Evolutionary conservation across 2,113 vertebrate species (phyloP), one percentile per base, ranked within the genome.

Genomic region (Sorex fumeus): DNA sequence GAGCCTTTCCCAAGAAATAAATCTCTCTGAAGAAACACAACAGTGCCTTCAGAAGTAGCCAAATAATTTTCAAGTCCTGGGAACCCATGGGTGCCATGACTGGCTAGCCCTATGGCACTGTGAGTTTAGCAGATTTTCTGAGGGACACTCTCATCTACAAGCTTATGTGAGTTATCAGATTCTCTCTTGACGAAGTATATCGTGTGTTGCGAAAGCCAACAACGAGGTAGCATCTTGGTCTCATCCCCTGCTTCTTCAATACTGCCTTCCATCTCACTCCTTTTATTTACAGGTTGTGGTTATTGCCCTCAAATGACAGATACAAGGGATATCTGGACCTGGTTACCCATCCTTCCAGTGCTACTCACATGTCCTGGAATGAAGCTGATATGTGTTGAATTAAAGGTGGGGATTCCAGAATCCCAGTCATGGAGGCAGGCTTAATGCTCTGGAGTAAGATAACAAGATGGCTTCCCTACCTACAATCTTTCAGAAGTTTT

Each of bases 1-100:
- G 93, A 96, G 45, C 23, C 15, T 87, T 95, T 96, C 81, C 60
- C 57, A 81, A 62, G 69, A 62, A n/a, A 21, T 78, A 90, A 53
- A 67, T 4, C 57, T 84, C 79, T 96, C 75, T 70, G 91, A 34
- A 97, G 91, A 97, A 93, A 93, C 69, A 43, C 53, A 4, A 36
- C 64, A 66, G 60, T 34, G 80, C 23, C 66, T 34, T 18, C 30
- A 19, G 28, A 90, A 93, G 8, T 70, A 40, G 36, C 45, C 71
- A 2, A 34, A n/a, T 25, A 66, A 62, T 64, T 40, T 43, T 32
- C 12, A 6, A 27, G 13, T n/a, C 25, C 40, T 23, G 11, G 64
- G 67, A 88, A 84, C 19, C 40, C 40, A 53, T 45, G 66, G 16
- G n/a, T 64, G 4, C 60, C 9, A 15, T 27, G 36, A 32, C 57